Conservation (phyloP, 2,113 vertebrate genomes). For the Caloenas nicobarica region DNA sequence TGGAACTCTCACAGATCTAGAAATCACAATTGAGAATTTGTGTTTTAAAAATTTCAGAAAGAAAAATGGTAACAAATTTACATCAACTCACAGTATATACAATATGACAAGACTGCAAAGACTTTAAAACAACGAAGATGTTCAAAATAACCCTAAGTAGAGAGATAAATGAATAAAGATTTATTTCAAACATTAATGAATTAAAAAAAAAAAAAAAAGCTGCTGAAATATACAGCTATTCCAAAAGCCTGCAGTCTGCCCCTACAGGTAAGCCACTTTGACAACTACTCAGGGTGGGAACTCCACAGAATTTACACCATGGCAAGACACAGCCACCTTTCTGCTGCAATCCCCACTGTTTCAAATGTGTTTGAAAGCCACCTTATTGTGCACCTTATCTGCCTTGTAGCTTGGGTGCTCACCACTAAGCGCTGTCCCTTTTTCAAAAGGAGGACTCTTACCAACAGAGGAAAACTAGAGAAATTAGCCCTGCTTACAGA, state of each 20-base stretch:
- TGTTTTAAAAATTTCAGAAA: not conserved
- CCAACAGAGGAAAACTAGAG: not conserved
- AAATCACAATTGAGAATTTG: slow-evolving; percentile 19
- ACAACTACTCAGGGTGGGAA: not conserved
- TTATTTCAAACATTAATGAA: not conserved
- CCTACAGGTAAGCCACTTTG: not conserved
- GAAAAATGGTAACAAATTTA: not conserved
- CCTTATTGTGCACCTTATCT: not conserved
- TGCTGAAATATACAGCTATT: not conserved
- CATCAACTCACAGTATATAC: not conserved
- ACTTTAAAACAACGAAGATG: not conserved
- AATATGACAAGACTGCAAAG: not conserved
- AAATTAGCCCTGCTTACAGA: not conserved
- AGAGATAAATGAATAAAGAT: not conserved
- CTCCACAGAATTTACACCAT: not conserved
- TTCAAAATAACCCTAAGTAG: not conserved
- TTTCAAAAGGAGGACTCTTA: not conserved
- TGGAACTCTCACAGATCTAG: slow-evolving; percentile 69
- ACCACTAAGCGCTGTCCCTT: not conserved
- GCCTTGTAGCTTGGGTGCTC: not conserved
- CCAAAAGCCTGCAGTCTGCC: not conserved
- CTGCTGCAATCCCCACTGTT: not conserved
- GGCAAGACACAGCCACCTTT: not conserved
- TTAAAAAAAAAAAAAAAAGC: not conserved
- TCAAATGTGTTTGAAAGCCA: not conserved